Conservation (phyloP, 2,888 invertebrate genomes). For the Lasioglossum vierecki region DNA sequence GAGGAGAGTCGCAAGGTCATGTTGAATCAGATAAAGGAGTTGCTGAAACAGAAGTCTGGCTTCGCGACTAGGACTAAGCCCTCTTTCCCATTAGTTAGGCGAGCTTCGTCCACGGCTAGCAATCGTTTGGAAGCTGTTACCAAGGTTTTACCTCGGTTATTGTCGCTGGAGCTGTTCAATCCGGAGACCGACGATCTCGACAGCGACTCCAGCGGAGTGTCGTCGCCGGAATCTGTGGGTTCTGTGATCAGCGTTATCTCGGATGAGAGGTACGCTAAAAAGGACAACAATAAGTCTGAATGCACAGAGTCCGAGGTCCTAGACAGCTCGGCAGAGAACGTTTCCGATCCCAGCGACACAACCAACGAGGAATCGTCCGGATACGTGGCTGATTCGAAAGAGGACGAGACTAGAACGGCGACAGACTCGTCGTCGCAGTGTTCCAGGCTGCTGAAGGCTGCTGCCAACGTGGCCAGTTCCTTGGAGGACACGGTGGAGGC, state of each 20-base stretch:
- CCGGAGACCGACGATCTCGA: constrained; percentile 96
- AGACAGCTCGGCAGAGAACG: constrained; percentile 55
- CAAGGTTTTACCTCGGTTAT: constrained; percentile 89
- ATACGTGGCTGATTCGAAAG: constrained; percentile 39
- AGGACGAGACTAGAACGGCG: constrained; percentile 42
- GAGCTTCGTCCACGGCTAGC: constrained; percentile 86
- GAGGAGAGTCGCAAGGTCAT: constrained; percentile 87
- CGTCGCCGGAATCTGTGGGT: constrained; percentile 94
- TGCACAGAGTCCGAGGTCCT: constrained; percentile 52
- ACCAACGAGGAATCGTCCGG: constrained; percentile 50
- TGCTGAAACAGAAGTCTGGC: constrained; percentile 89
- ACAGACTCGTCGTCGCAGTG: constrained; percentile 74
- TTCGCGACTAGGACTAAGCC: constrained; percentile 85
- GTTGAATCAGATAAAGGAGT: constrained; percentile 89
- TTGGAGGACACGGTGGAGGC: constrained; percentile 89
- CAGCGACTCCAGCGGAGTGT: constrained; percentile 94
- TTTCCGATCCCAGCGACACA: constrained; percentile 46
- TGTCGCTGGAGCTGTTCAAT: constrained; percentile 94
- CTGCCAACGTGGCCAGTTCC: constrained; percentile 88
- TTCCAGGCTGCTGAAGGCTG: constrained; percentile 87
- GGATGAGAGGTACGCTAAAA: constrained; percentile 85
- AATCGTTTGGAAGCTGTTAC: constrained; percentile 87
- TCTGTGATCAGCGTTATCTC: constrained; percentile 93
- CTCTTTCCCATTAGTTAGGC: constrained; percentile 89
- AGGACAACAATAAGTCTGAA: constrained; percentile 57